A percentile compares a stretch with the other conserved stretches of the same genome.
phyloP scores from a whole-genome alignment of 2,797 vertebrate genomes.

The Halcyon badia region DNA sequence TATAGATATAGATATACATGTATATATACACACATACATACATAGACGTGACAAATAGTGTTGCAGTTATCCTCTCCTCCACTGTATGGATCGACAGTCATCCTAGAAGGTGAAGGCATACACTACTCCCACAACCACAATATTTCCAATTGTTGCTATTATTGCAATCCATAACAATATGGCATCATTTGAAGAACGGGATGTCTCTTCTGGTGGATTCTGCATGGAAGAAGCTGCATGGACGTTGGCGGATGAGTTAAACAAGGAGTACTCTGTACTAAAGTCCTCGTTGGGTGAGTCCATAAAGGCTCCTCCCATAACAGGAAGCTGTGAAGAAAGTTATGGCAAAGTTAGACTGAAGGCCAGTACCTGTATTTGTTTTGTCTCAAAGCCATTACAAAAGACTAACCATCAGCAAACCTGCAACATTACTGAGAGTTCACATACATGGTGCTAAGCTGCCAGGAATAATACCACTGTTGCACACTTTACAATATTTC shows the following conservation, averaged over 20 bases:
- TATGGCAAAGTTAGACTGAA: conserved; percentile 21
- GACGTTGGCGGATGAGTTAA: conserved; percentile 95
- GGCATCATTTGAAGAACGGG: conserved; percentile 92
- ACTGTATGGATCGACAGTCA: not conserved
- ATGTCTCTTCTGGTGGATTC: conserved; percentile 87
- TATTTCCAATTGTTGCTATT: conserved; percentile 97
- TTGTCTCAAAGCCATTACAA: not conserved
- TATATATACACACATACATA: conserved; percentile 61
- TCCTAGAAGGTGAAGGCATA: conserved; percentile 97
- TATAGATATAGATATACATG: conserved; percentile 65
- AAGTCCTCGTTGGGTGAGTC: conserved; percentile 97
- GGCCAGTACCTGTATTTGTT: not conserved
- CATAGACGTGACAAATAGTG: conserved; percentile 44
- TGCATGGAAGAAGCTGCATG: conserved; percentile 86
- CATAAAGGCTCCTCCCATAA: conserved; percentile 98
- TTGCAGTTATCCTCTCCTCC: conserved; percentile 2
- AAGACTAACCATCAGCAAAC: not conserved
- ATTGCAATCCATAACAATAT: conserved; percentile 99
- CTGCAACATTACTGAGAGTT: not conserved
- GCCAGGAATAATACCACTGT: not conserved
- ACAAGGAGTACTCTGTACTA: conserved; percentile 94
- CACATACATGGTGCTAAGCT: rapidly evolving
- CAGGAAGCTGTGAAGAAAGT: conserved; percentile 88
- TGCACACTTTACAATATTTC: not conserved
- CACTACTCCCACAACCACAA: conserved; percentile 96